phyloP scores from a whole-genome alignment of 2,888 invertebrate genomes.

The Aleiodes leptofemur region DNA sequence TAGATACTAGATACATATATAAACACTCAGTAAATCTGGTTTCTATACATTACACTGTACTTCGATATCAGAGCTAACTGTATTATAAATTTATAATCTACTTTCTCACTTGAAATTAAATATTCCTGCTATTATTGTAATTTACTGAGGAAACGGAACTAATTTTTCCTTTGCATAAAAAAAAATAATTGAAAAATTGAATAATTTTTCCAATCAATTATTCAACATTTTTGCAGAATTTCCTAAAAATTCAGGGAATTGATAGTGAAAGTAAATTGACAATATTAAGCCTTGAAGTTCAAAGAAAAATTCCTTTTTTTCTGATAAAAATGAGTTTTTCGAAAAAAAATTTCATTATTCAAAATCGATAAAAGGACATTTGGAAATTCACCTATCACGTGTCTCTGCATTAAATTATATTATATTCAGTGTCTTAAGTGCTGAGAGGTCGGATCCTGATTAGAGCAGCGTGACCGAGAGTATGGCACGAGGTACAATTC shows the following conservation, averaged over 20 bases:
- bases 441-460: slow-evolving; percentile 52
- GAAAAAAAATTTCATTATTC: too few species aligned
- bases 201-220: too few species aligned
- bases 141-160: slow-evolving; percentile 1
- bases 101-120: slow-evolving; percentile 21
- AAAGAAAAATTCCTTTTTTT: too few species aligned
- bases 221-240: too few species aligned
- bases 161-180: neutral
- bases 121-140: neutral
- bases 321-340: too few species aligned
- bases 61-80: slow-evolving; percentile 6
- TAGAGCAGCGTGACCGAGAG: slow-evolving; percentile 49
- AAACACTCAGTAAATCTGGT: slow-evolving; percentile 5
- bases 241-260: too few species aligned
- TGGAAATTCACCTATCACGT: slow-evolving; percentile 38
- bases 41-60: slow-evolving; percentile 12
- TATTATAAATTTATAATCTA: slow-evolving; percentile 24
- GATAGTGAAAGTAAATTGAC: too few species aligned
- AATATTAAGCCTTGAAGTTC: too few species aligned
- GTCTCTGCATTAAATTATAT: slow-evolving; percentile 7
- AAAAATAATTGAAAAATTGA: too few species aligned
- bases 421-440: slow-evolving; percentile 40
- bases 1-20: neutral
- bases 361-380: neutral
- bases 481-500: slow-evolving; percentile 38